These are phyloP conservation scores for Bilobella aurantiaca DNA, from an alignment of 1,140 invertebrate genomes.

Conservation along the genomic window DNA sequence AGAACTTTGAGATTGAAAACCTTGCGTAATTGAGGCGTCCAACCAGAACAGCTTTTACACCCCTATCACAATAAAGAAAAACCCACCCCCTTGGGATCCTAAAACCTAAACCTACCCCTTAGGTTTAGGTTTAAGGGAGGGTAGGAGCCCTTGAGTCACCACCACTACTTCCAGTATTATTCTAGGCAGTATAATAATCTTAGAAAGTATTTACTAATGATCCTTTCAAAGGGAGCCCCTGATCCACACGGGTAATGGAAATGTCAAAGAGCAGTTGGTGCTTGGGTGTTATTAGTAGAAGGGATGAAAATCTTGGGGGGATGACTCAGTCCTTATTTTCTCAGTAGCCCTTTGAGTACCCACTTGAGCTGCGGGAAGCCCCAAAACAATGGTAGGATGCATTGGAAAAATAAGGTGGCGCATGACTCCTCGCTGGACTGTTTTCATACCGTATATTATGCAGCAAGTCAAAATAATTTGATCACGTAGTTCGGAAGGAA, in stretches of 20 bases:
- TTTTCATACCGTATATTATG: too few species aligned
- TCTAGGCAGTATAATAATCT: not conserved
- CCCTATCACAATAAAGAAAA: not conserved
- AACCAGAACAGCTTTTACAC: too few species aligned
- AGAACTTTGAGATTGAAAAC: too few species aligned
- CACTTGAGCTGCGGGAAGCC: too few species aligned
- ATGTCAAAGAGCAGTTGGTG: slow-evolving; percentile 3
- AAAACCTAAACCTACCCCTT: too few species aligned
- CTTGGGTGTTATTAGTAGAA: not conserved
- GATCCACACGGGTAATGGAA: not conserved
- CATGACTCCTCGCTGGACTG: not conserved
- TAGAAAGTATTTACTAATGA: not conserved
- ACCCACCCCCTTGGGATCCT: not conserved
- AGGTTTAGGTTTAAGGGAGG: too few species aligned
- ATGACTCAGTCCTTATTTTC: not conserved
- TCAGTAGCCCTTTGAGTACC: not conserved
- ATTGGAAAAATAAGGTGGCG: not conserved
- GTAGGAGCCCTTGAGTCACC: too few species aligned
- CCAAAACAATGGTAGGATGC: too few species aligned
- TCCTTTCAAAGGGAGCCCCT: not conserved
- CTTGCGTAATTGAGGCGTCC: too few species aligned
- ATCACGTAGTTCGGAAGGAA: slow-evolving; percentile 30
- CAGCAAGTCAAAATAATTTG: slow-evolving; percentile 19
- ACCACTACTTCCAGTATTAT: not conserved
- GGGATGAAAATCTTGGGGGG: not conserved